phyloP scores from a whole-genome alignment of 2,888 invertebrate species.

The Heliothis peltigera region DNA sequence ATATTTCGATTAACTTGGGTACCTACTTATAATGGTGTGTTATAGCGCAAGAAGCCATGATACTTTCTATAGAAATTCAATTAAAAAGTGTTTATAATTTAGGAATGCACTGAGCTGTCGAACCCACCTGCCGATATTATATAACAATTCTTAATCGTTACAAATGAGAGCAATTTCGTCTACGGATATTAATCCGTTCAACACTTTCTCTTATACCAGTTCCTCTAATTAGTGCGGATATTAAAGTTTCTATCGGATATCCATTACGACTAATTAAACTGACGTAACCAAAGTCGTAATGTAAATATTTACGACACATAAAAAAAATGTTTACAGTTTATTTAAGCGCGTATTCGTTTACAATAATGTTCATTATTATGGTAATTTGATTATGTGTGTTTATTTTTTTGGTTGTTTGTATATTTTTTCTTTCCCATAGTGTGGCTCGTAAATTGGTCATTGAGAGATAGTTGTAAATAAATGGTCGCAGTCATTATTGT shows the following conservation, averaged over 20 bases:
- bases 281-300: conserved; percentile 24
- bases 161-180: conserved; percentile 23
- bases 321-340: conserved; percentile 50
- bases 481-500: conserved; percentile 55
- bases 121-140: too few species aligned
- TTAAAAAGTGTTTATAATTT: too few species aligned
- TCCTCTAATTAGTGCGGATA: conserved; percentile 41
- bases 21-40: too few species aligned
- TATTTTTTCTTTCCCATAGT: conserved; percentile 51
- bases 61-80: too few species aligned
- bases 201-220: conserved; percentile 45
- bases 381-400: conserved; percentile 58
- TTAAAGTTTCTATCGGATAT: conserved; percentile 40
- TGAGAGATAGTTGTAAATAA: conserved; percentile 62
- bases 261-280: conserved; percentile 45
- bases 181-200: conserved; percentile 30
- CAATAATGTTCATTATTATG: conserved; percentile 60
- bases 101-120: too few species aligned
- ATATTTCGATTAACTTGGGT: not conserved
- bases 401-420: conserved; percentile 32
- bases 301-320: conserved; percentile 49
- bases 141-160: not conserved
- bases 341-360: conserved; percentile 48
- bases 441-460: conserved; percentile 57
- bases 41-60: too few species aligned